A percentile compares a stretch with the other conserved stretches of the same genome.
These are phyloP conservation scores for Idaea aversata DNA, from an alignment of 2,888 invertebrate species.

Conservation along the genomic window DNA sequence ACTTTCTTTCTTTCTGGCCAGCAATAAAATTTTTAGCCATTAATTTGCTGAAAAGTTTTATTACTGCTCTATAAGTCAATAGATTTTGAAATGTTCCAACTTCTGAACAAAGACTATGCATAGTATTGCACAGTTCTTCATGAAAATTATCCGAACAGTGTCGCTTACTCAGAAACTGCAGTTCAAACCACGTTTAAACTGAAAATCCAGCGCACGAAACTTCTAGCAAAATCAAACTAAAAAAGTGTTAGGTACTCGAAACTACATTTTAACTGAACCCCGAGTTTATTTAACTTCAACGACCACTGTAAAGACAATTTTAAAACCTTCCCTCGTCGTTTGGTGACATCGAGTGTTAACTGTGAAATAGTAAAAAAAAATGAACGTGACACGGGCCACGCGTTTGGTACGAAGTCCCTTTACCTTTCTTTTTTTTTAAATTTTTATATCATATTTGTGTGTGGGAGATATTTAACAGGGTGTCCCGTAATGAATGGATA, in stretches of 20 bases:
- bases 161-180: too few species aligned
- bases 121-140: neutral
- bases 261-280: neutral
- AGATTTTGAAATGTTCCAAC: neutral
- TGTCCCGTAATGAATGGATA: too few species aligned
- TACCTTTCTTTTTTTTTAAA: too few species aligned
- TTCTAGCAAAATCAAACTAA: constrained; percentile 16
- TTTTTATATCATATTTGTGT: too few species aligned
- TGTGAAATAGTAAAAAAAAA: too few species aligned
- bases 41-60: neutral
- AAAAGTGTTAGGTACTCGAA: constrained; percentile 11
- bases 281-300: neutral
- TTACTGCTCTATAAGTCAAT: neutral
- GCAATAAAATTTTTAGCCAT: too few species aligned
- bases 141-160: neutral
- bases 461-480: too few species aligned
- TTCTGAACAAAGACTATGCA: neutral
- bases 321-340: neutral
- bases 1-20: too few species aligned
- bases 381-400: too few species aligned
- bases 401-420: too few species aligned
- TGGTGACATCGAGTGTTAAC: neutral
- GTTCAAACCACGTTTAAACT: neutral
- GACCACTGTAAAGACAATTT: neutral
- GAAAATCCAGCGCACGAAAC: constrained; percentile 11